Evolutionary conservation across 2,888 invertebrate genomes (phyloP).

Genomic region (Acronicta alni): DNA sequence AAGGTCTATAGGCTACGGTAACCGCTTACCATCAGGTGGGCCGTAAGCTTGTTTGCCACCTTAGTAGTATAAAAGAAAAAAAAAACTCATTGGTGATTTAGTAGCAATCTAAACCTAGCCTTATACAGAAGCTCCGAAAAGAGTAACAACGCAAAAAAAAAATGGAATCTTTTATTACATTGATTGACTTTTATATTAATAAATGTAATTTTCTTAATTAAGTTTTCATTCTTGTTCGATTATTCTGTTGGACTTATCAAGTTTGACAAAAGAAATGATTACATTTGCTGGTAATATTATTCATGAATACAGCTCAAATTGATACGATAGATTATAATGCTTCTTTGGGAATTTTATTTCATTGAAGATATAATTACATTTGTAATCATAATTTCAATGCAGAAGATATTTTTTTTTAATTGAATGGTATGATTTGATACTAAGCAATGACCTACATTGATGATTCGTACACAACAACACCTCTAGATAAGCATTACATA

Average conservation of each 20-base stretch:
- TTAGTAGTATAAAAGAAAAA: too few species aligned
- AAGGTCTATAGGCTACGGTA: too few species aligned
- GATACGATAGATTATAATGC: constrained; percentile 10
- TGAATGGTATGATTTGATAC: too few species aligned
- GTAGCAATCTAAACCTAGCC: not conserved
- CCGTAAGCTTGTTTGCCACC: too few species aligned
- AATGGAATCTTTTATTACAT: constrained; percentile 11
- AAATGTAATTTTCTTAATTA: constrained; percentile 50
- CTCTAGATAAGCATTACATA: too few species aligned
- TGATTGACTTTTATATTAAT: constrained; percentile 34
- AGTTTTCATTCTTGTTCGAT: constrained; percentile 39
- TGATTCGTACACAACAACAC: too few species aligned
- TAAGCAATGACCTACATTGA: too few species aligned
- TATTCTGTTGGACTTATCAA: constrained; percentile 41
- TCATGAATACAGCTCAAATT: constrained; percentile 20
- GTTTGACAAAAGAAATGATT: constrained; percentile 40
- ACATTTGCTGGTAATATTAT: constrained; percentile 20
- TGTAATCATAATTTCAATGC: too few species aligned
- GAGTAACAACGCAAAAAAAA: constrained; percentile 21
- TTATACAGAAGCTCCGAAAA: constrained; percentile 35
- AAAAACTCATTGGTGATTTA: too few species aligned
- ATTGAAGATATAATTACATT: constrained; percentile 11
- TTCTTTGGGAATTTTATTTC: constrained; percentile 8
- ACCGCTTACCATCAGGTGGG: too few species aligned
- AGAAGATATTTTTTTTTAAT: too few species aligned